Percentiles rank a stretch among this genome's conserved stretches.
These are phyloP conservation scores for Fopius arisanus DNA, from an alignment of 1,140 invertebrate genomes.

Conservation along the genomic window DNA sequence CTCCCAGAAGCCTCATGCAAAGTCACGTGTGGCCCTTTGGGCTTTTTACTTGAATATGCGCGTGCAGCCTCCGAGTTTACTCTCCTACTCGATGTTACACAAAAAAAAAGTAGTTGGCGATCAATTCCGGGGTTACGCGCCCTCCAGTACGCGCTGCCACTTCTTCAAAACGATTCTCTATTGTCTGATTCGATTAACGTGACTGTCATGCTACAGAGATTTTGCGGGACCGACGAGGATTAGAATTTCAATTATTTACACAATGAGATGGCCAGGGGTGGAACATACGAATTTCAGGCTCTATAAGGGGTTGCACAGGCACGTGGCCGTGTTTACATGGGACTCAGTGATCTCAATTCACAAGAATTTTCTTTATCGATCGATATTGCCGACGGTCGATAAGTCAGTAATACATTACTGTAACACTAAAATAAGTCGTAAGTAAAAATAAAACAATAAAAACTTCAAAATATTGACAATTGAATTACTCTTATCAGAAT, in stretches of 20 bases:
- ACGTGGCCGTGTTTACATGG: slow-evolving; percentile 57
- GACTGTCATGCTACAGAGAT: slow-evolving; percentile 49
- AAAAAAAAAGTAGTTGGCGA: neutral
- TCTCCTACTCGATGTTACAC: neutral
- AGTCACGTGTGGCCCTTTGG: slow-evolving; percentile 59
- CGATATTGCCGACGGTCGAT: neutral
- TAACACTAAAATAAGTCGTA: no score
- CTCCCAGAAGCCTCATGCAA: slow-evolving; percentile 35
- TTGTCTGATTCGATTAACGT: slow-evolving; percentile 54
- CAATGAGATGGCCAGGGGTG: slow-evolving; percentile 43
- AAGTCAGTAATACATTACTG: neutral
- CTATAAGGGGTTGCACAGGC: slow-evolving; percentile 52
- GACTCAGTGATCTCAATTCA: neutral
- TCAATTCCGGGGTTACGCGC: slow-evolving; percentile 51
- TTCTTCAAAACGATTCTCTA: slow-evolving; percentile 28
- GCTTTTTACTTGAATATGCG: slow-evolving; percentile 26
- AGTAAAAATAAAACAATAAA: no score
- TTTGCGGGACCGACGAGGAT: slow-evolving; percentile 44
- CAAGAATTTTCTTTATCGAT: neutral
- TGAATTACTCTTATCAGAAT: no score
- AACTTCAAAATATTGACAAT: no score
- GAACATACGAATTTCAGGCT: neutral
- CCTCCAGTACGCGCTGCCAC: slow-evolving; percentile 34
- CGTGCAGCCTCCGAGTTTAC: slow-evolving; percentile 28
- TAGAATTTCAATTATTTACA: slow-evolving; percentile 65